Evolutionary conservation across 1,140 invertebrate genomes (phyloP), one percentile per base, ranked within the genome.

Genomic region (Neelides sp.): DNA sequence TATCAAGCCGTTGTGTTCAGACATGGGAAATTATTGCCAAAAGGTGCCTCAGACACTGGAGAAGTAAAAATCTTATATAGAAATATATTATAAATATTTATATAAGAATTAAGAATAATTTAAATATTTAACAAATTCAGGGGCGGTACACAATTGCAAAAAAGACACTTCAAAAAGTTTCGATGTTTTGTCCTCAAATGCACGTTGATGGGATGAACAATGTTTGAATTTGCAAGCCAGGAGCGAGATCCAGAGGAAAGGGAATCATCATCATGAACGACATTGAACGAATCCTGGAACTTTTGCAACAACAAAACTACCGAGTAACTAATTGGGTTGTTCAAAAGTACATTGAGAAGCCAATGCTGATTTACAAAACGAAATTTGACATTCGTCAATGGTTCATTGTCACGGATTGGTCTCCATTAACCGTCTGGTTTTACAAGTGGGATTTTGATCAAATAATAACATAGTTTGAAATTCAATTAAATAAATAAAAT

Each of bases 191-290:
- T 82, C 85, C 85, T 0, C 85, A 91, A 64, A 75, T 81, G 45
- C 75, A 81, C 1, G 75, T 85, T 52, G 58, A 65, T 68, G 59
- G 90, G 92, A 65, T 89, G 88, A 1, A 71, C 77, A 34, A 74
- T 78, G 78, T 93, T 45, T 96, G 91, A 91, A 95, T 96, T 57
- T 75, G 94, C 22, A 96, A 96, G 67, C 92, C 92, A 0, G 88
- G 89, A 12, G 90, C 90, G 44, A 86, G 89, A 66, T 94, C 88
- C 54, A 74, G 90, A 2, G 91, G 92, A 0, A 74, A 86, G 60
- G 91, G 90, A 36, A 94, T 95, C 50, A 76, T 82, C 15, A 71
- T 93, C 22, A 79, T 88, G 73, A 84, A 90, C 64, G 81, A 80
- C 63, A 71, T 94, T 10, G 84, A 89, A 54, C 83, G 87, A 60